Evolutionary conservation across 2,888 invertebrate genomes (phyloP).

Genomic region (Dicranocentrus wangi): DNA sequence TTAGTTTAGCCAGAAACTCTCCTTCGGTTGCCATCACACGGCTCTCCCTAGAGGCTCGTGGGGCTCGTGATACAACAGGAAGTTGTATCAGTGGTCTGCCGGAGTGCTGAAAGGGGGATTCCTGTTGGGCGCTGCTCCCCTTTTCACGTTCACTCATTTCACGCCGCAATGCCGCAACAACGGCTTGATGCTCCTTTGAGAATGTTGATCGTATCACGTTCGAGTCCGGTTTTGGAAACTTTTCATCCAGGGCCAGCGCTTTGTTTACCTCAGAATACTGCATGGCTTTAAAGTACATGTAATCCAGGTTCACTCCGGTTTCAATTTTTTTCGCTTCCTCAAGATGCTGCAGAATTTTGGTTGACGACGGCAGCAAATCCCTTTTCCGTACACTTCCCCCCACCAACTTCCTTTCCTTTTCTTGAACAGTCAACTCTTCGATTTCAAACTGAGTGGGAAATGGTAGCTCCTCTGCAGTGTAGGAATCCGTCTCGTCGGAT

Average conservation of each 20-base stretch:
- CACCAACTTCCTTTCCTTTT: conserved; percentile 51
- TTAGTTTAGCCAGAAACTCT: conserved; percentile 15
- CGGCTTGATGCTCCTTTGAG: conserved; percentile 60
- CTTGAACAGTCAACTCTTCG: conserved; percentile 48
- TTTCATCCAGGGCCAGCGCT: conserved; percentile 65
- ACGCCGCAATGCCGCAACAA: conserved; percentile 5
- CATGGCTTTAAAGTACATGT: conserved; percentile 65
- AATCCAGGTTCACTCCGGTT: conserved; percentile 22
- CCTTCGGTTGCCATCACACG: conserved; percentile 44
- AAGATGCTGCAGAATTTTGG: conserved; percentile 60
- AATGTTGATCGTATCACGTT: conserved; percentile 56
- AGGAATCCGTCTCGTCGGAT: conserved; percentile 53
- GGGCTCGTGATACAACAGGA: background rate
- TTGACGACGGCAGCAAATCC: conserved; percentile 52
- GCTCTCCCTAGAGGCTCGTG: background rate
- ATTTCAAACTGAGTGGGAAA: conserved; percentile 60
- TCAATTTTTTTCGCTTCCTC: conserved; percentile 16
- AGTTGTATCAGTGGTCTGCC: conserved; percentile 27
- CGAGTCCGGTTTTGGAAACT: conserved; percentile 67
- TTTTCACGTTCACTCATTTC: background rate
- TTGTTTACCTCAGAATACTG: conserved; percentile 70
- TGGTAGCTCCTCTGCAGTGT: conserved; percentile 51
- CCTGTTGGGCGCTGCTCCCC: background rate
- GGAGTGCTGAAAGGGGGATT: conserved; percentile 28
- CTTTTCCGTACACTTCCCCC: conserved; percentile 65